Evolutionary conservation across 2,113 vertebrate species (phyloP).

Genomic region (Gavia stellata): DNA sequence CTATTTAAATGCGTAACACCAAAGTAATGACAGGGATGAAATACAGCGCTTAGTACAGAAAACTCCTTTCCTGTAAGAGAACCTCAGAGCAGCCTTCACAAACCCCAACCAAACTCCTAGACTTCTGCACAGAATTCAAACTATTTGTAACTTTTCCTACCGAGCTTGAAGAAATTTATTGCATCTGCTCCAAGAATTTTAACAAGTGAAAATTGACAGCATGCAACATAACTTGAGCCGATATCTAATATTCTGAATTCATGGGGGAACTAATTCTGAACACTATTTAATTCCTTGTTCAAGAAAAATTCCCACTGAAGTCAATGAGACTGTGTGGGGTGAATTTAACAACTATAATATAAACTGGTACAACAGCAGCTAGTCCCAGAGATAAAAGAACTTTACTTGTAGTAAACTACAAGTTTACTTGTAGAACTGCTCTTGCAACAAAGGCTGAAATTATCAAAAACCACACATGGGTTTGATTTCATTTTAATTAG

Average conservation of each 20-base stretch:
- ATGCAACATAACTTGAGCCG: not conserved
- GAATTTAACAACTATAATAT: not conserved
- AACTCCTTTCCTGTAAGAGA: not conserved
- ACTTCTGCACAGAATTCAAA: not conserved
- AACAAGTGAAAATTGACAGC: not conserved
- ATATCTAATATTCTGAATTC: not conserved
- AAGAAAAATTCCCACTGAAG: not conserved
- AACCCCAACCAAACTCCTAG: not conserved
- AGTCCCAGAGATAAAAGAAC: not conserved
- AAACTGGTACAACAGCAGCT: not conserved
- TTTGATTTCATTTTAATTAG: not conserved
- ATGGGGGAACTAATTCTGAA: not conserved
- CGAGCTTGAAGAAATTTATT: not conserved
- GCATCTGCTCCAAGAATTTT: not conserved
- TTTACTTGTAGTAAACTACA: too few relatives aligned
- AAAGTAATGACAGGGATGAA: not conserved
- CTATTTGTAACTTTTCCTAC: not conserved
- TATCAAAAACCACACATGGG: not conserved
- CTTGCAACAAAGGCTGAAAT: not conserved
- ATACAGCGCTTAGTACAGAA: not conserved
- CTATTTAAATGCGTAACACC: not conserved
- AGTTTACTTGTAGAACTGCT: not conserved
- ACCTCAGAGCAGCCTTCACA: not conserved
- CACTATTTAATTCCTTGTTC: not conserved
- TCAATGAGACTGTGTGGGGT: not conserved